phyloP scores from a whole-genome alignment of 2,888 invertebrate genomes.

The Ennomos erosarius region DNA sequence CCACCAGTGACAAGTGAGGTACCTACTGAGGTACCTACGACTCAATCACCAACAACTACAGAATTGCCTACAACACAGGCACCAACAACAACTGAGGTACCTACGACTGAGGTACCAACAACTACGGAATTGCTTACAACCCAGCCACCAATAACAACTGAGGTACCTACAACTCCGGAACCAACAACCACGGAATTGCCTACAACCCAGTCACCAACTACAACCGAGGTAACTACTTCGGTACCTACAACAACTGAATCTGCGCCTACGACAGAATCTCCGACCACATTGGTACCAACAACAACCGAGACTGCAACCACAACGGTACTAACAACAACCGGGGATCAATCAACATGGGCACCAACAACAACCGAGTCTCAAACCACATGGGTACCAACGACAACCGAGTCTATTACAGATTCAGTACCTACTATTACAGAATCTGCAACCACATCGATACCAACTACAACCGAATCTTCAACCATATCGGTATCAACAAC shows the following conservation, averaged over 20 bases:
- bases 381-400: no score
- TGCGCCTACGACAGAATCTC: slow-evolving; percentile 4
- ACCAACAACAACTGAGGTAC: no score
- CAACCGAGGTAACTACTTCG: background rate
- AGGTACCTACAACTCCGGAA: slow-evolving; percentile 1
- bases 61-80: no score
- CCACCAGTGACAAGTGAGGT: background rate
- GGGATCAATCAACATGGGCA: no score
- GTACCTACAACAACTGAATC: slow-evolving; percentile 10
- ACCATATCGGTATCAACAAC: no score
- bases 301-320: background rate
- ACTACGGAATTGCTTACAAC: background rate
- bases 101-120: slow-evolving; percentile 1
- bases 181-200: background rate
- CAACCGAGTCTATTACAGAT: no score
- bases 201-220: background rate
- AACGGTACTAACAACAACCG: slow-evolving; percentile 5
- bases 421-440: no score
- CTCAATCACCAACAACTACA: no score
- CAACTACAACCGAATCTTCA: no score
- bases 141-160: slow-evolving; percentile 14
- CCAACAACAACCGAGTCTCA: no score
- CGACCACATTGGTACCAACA: slow-evolving; percentile 4
- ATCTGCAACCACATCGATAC: no score
- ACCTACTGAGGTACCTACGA: no score